phyloP scores from a whole-genome alignment of 2,888 invertebrate genomes.

The Drosophila melanosoma region DNA sequence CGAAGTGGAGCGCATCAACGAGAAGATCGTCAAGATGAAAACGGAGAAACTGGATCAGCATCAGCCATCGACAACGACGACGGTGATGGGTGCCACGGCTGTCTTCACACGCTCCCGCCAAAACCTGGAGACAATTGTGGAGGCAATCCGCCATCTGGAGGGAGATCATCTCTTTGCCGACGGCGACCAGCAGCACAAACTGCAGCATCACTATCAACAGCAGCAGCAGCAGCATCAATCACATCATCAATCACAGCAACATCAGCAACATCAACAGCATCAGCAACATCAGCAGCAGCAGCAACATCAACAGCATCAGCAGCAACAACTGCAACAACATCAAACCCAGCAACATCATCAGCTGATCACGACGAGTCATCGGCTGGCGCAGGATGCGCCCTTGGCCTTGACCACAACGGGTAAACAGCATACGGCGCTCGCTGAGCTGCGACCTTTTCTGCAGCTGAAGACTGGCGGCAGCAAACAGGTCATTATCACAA shows the following conservation, averaged over 20 bases:
- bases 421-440: conserved; percentile 85
- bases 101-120: conserved; percentile 90
- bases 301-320: conserved; percentile 71
- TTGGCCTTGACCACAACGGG: conserved; percentile 81
- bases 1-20: conserved; percentile 89
- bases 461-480: conserved; percentile 86
- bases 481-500: conserved; percentile 81
- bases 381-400: conserved; percentile 82
- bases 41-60: conserved; percentile 82
- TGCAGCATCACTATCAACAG: conserved; percentile 71
- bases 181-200: conserved; percentile 82
- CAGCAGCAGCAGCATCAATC: conserved; percentile 77
- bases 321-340: conserved; percentile 44
- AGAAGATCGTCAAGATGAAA: conserved; percentile 85
- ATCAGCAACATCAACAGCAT: conserved; percentile 35
- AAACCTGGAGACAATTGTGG: conserved; percentile 98
- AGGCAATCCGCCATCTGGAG: conserved; percentile 98
- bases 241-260: conserved; percentile 52
- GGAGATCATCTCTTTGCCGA: conserved; percentile 97
- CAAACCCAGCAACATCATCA: conserved; percentile 54
- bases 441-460: conserved; percentile 88
- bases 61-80: conserved; percentile 59
- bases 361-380: conserved; percentile 42
- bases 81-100: conserved; percentile 51
- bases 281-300: conserved; percentile 40